Evolutionary conservation across 2,113 vertebrate genomes (phyloP).

Genomic region (Phalacrocorax brasilianus): DNA sequence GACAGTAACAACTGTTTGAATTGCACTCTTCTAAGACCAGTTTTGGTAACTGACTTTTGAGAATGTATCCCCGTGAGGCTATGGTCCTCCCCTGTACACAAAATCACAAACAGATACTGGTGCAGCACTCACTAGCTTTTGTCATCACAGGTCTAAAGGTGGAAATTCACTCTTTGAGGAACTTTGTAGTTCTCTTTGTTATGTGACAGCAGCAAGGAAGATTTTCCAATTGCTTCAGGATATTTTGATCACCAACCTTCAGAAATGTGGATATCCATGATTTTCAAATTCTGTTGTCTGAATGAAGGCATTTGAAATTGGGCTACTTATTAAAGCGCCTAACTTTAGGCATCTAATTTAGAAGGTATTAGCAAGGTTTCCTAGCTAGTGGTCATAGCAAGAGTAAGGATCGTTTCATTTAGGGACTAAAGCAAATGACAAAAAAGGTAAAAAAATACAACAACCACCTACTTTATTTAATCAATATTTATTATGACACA

Average conservation of each 20-base stretch:
- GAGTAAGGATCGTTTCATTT: background rate
- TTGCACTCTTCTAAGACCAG: background rate
- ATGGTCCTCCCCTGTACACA: background rate
- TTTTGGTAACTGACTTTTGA: background rate
- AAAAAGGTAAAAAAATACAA: background rate
- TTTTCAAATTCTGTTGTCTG: background rate
- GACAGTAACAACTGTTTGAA: background rate
- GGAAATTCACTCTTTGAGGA: background rate
- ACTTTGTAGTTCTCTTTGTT: background rate
- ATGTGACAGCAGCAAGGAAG: background rate
- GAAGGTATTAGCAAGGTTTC: background rate
- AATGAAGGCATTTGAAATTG: background rate
- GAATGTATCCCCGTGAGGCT: accelerated
- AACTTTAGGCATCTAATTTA: background rate
- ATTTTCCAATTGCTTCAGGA: background rate
- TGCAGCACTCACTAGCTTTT: background rate
- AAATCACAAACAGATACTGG: background rate
- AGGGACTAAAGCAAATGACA: background rate
- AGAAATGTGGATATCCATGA: background rate
- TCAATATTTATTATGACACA: background rate
- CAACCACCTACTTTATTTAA: background rate
- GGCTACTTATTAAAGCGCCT: background rate
- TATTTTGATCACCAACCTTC: background rate
- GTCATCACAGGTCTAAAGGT: background rate
- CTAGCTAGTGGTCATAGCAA: background rate